phyloP scores from a whole-genome alignment of 2,888 invertebrate species.

The Agrenia bidenticulata region DNA sequence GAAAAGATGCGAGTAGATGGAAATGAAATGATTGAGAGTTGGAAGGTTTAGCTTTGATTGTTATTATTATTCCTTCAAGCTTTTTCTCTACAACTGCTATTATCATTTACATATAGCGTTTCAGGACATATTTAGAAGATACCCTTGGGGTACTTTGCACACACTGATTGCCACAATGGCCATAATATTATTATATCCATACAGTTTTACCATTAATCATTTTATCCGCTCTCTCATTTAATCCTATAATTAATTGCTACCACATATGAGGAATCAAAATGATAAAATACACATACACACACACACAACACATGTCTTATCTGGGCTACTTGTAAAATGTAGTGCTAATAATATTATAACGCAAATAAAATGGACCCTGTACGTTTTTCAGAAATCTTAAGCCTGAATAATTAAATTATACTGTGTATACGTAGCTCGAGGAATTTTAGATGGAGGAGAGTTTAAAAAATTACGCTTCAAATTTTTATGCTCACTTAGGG shows the following conservation, averaged over 20 bases:
- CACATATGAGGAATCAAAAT: too few relatives aligned
- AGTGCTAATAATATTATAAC: constrained; percentile 22
- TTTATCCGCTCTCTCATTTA: too few relatives aligned
- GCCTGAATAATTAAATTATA: too few relatives aligned
- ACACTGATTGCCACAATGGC: constrained; percentile 5
- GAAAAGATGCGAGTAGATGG: too few relatives aligned
- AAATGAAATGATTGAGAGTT: too few relatives aligned
- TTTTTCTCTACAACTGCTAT: constrained; percentile 1
- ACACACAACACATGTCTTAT: constrained; percentile 10
- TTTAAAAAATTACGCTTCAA: too few relatives aligned
- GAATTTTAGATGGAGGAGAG: too few relatives aligned
- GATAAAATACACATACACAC: constrained; percentile 2
- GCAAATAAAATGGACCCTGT: constrained; percentile 46
- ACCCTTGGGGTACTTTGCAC: constrained; percentile 3
- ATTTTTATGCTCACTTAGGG: too few relatives aligned
- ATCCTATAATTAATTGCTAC: too few relatives aligned
- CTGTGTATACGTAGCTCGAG: too few relatives aligned
- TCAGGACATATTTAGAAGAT: neutral
- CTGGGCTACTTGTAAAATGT: neutral
- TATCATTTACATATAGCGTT: constrained; percentile 7
- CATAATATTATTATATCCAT: neutral
- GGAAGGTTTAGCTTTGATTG: too few relatives aligned
- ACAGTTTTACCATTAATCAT: too few relatives aligned
- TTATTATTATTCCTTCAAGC: neutral
- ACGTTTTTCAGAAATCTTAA: constrained; percentile 18